Base-by-base conservation (phyloP, 2,113 vertebrate species). In the crab-eating macaque (Macaca fascicularis) region DNA sequence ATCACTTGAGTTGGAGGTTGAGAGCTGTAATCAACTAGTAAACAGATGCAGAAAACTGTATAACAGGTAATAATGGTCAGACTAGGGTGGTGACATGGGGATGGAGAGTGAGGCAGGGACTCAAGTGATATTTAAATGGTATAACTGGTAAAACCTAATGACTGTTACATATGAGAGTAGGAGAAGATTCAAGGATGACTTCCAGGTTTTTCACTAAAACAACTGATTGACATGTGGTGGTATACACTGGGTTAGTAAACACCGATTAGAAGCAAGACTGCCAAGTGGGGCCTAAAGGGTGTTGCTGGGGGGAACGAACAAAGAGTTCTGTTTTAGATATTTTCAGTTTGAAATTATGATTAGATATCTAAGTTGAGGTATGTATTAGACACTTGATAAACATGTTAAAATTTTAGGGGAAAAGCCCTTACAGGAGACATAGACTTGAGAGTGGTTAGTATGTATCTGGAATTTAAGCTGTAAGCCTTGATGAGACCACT, bases 311-410 rank as follows among this genome's bases (percentile, higher is more conserved):
- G 1, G 27, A 64, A 48, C 5, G 30, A 76, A 35, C 8, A 75
- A 70, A 59, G 20, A 80, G 20, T 32, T 96, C 8, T 20, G 35
- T 50, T 84, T 64, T 55, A 38, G 32, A 50, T 10, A 84, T 59
- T 61, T 93, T 88, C 74, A 40, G 45, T 76, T 61, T 95, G 38
- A 74, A 82, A 80, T 61, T 59, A 32, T 25, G 55, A 70, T 67
- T 40, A 35, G 8, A 67, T 81, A 38, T 22, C 74, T 50, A 85
- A 38, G 5, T 6, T 70, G n/a, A 48, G 38, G 67, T 43, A 10
- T 80, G 82, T 52, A 82, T 22, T 89, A 94, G 48, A 32, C 27
- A 90, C 7, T 6, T 35, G 81, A 84, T 78, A 89, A 57, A 75
- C 40, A 48, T 27, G n/a, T 88, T 89, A 76, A 32, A n/a, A 76